phyloP scores from a whole-genome alignment of 2,113 vertebrate species.

The Balaeniceps rex region DNA sequence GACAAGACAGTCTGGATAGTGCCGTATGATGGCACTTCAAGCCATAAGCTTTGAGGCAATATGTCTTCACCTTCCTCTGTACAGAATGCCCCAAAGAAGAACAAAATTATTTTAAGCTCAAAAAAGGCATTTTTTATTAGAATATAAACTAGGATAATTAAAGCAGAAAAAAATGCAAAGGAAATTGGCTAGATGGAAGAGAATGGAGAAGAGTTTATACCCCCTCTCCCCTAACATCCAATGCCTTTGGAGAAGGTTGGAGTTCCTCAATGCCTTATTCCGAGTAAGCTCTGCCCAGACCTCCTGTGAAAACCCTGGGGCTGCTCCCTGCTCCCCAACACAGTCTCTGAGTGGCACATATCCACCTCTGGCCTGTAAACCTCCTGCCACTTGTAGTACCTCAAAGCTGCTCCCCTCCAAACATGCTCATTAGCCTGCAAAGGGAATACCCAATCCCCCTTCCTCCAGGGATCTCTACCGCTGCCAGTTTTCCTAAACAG shows the following conservation, averaged over 20 bases:
- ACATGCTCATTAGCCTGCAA: accelerated
- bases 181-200: neutral
- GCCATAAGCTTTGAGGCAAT: neutral
- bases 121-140: neutral
- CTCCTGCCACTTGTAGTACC: neutral
- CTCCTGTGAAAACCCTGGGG: neutral
- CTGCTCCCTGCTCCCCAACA: neutral
- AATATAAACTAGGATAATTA: neutral
- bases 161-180: neutral
- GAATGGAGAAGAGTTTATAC: neutral
- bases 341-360: neutral
- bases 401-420: neutral
- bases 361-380: neutral
- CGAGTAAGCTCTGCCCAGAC: neutral
- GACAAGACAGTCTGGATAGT: neutral
- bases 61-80: neutral
- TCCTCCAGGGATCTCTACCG: neutral
- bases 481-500: neutral
- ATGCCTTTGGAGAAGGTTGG: neutral
- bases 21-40: accelerated
- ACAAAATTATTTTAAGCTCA: neutral
- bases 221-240: neutral
- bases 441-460: neutral
- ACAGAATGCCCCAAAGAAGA: neutral
- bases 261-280: neutral